Percentiles rank a stretch among this genome's conserved stretches.
Conservation (phyloP, 2,797 vertebrate genomes). For the Pipistrellus nathusii region DNA sequence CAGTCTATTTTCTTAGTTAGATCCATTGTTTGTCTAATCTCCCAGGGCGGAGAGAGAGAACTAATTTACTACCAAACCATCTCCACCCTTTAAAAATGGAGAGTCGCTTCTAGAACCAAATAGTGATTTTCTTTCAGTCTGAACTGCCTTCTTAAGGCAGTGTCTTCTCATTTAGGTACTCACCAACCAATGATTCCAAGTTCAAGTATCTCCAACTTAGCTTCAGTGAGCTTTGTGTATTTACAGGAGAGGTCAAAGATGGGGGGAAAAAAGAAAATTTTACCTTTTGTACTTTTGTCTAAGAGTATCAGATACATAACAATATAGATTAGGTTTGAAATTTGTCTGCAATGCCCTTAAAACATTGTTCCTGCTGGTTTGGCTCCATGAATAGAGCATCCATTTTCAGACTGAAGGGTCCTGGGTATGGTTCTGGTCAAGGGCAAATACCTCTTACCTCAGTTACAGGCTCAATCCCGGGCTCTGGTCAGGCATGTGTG, state of each 20-base stretch:
- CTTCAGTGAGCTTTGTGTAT: not conserved
- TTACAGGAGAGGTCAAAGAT: constrained; percentile 19
- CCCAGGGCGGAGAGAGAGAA: constrained; percentile 77
- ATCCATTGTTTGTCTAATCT: constrained; percentile 84
- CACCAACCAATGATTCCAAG: constrained; percentile 51
- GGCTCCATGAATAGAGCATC: too few species aligned
- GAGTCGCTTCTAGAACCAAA: constrained; percentile 74
- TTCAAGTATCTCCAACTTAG: constrained; percentile 13
- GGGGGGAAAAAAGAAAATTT: not conserved
- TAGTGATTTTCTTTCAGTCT: constrained; percentile 58
- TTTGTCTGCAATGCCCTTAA: not conserved
- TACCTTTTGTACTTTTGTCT: not conserved
- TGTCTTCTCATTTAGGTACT: constrained; percentile 19
- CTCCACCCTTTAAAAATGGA: constrained; percentile 78
- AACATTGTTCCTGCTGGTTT: not conserved
- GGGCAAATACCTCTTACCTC: too few species aligned
- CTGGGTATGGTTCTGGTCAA: too few species aligned
- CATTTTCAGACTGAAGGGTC: too few species aligned
- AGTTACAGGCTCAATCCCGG: too few species aligned
- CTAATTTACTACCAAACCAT: constrained; percentile 78
- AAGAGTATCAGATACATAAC: not conserved
- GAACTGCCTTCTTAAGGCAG: constrained; percentile 9
- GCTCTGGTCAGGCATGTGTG: too few species aligned
- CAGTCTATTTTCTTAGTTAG: constrained; percentile 83
- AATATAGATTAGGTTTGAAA: constrained; percentile 9